Base-by-base conservation (phyloP, 1,140 invertebrate species). In the Triops longicaudatus region DNA sequence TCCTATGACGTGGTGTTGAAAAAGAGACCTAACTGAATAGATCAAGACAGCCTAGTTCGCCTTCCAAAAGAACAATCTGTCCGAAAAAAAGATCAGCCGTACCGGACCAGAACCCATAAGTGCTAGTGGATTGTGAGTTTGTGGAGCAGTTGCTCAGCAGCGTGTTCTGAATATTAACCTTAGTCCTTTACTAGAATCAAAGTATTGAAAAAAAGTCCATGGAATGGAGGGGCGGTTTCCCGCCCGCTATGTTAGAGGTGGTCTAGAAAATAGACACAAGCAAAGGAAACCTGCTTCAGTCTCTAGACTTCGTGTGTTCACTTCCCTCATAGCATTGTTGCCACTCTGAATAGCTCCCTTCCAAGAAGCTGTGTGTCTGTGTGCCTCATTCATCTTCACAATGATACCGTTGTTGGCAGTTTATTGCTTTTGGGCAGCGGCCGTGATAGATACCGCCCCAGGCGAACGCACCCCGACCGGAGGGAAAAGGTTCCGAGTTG, bases 381-480 rank as follows among this genome's bases (percentile, higher is more conserved):
- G 31, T 37, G 50, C 50, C 14, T 63, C 50, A 63, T 63, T 63
- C 50, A 63, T 63, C 50, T n/a, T 63, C 50, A 63, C 50, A 63
- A 63, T 63, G 50, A 10, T 63, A 22, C 50, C 22, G 50, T 63
- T 63, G 50, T 63, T 63, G 50, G 50, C 50, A 63, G 50, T 63
- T 63, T 63, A 63, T 63, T 63, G 50, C 50, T 63, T 63, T 63
- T 63, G 50, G 50, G 50, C 50, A 63, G 50, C 50, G 22, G 50
- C 50, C 50, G 50, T 63, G n/a, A 63, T 63, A 17, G n/a, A 63
- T 63, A 22, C 50, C 9, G 50, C 22, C 50, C 22, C 14, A 6
- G 22, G 50, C 50, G 50, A 63, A 14, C 22, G 22, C 50, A 17
- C 31, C 31, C 2, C 50, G 50, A 5, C 14, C 17, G 50, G 9